These are phyloP conservation scores for Paragorgia papillata DNA, from an alignment of 92 coral and sea anemone genomes.

Conservation along the genomic window DNA sequence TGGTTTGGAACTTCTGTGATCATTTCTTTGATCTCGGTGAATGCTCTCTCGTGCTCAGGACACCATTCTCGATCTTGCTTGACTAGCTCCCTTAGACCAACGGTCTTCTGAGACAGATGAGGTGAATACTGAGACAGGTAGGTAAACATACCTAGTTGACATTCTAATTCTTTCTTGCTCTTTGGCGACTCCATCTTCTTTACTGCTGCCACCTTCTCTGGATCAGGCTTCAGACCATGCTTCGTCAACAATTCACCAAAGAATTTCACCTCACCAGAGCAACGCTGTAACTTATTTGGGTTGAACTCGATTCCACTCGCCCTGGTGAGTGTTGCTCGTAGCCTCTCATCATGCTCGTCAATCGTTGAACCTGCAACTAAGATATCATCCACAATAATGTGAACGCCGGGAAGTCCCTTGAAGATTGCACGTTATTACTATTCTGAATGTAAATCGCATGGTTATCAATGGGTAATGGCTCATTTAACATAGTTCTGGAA, in stretches of 20 bases:
- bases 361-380: not conserved
- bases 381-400: conserved; percentile 10
- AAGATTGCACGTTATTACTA: too few relatives aligned
- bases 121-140: conserved; percentile 12
- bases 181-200: not conserved
- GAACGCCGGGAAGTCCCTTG: too few relatives aligned
- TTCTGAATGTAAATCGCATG: too few relatives aligned
- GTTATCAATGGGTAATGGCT: too few relatives aligned
- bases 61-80: not conserved
- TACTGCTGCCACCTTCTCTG: not conserved
- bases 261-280: not conserved
- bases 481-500: too few relatives aligned
- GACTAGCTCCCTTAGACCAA: not conserved
- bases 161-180: not conserved
- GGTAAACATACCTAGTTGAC: conserved; percentile 13
- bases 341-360: conserved; percentile 7
- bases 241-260: not conserved
- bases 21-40: not conserved
- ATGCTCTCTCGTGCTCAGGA: conserved; percentile 8
- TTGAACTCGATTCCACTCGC: not conserved
- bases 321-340: not conserved
- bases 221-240: conserved; percentile 5
- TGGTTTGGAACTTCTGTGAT: conserved; percentile 2
- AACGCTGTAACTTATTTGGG: not conserved
- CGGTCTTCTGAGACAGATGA: conserved; percentile 17